Percentiles rank a stretch among this genome's conserved stretches.
Conservation (phyloP, 2,113 vertebrate genomes). For the Cebidichthys violaceus region DNA sequence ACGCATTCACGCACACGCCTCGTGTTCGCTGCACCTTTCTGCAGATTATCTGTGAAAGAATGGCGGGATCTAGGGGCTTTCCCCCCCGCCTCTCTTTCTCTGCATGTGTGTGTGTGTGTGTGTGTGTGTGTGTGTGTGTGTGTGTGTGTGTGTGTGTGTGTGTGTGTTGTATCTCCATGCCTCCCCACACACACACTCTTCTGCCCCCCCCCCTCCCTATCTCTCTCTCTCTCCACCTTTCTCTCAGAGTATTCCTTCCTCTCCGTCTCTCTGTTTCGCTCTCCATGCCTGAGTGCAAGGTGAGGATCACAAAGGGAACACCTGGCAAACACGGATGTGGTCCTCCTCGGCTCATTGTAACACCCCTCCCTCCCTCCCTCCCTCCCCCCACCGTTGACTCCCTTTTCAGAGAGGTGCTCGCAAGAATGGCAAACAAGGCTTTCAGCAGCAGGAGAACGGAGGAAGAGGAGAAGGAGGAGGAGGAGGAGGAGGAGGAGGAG, state of each 20-base stretch:
- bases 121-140: slow-evolving; percentile 41
- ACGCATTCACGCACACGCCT: slow-evolving; percentile 35
- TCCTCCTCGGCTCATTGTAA: slow-evolving; percentile 74
- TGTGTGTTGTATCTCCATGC: slow-evolving; percentile 28
- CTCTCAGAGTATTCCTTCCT: slow-evolving; percentile 38
- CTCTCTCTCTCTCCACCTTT: slow-evolving; percentile 39
- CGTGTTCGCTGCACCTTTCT: slow-evolving; percentile 48
- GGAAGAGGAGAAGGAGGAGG: slow-evolving; percentile 48
- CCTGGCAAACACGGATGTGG: slow-evolving; percentile 84
- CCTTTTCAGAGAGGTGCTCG: slow-evolving; percentile 70
- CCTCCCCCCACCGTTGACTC: slow-evolving; percentile 48
- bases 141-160: slow-evolving; percentile 25
- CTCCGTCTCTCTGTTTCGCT: slow-evolving; percentile 45
- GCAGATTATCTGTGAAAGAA: slow-evolving; percentile 77
- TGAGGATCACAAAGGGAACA: slow-evolving; percentile 85
- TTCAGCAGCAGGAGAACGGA: slow-evolving; percentile 71
- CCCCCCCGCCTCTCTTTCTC: slow-evolving; percentile 22
- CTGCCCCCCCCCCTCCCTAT: background rate
- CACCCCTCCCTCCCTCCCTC: slow-evolving; percentile 25
- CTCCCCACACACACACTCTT: background rate
- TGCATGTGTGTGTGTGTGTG: slow-evolving; percentile 20
- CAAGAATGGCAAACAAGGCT: slow-evolving; percentile 85
- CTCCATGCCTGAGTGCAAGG: slow-evolving; percentile 75
- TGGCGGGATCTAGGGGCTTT: slow-evolving; percentile 71
- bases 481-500: slow-evolving; percentile 23